These are phyloP conservation scores for Mesorhabditis spiculigera DNA, from an alignment of 2,888 invertebrate species.

Conservation along the genomic window DNA sequence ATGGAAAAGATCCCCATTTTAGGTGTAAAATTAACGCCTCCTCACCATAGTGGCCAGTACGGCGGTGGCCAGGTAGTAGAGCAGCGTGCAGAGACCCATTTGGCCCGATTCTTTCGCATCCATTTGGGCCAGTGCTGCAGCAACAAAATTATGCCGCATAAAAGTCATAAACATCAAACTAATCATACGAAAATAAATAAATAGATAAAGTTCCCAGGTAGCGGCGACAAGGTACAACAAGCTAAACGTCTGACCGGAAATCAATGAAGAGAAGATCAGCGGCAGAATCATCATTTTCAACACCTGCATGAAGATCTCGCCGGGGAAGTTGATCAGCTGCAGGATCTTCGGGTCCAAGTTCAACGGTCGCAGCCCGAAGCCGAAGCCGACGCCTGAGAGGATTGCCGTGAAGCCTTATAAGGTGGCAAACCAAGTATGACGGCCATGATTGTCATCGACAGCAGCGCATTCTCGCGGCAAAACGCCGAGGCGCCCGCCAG, in stretches of 20 bases:
- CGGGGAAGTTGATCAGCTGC: slow-evolving; percentile 78
- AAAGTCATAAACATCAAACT: background rate
- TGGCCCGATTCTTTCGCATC: slow-evolving; percentile 55
- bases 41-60: slow-evolving; percentile 67
- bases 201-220: background rate
- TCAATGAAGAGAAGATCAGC: slow-evolving; percentile 80
- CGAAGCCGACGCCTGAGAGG: slow-evolving; percentile 57
- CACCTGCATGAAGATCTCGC: slow-evolving; percentile 83
- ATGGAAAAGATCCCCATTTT: background rate
- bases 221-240: background rate
- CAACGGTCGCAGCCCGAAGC: slow-evolving; percentile 62
- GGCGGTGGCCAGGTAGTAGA: slow-evolving; percentile 70
- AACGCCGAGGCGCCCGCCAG: slow-evolving; percentile 10
- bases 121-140: slow-evolving; percentile 56
- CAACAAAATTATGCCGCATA: background rate
- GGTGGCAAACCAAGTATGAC: slow-evolving; percentile 31
- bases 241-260: slow-evolving; percentile 65
- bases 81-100: slow-evolving; percentile 69
- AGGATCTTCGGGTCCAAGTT: slow-evolving; percentile 65
- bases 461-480: slow-evolving; percentile 32
- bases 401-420: too few species aligned
- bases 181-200: too few species aligned
- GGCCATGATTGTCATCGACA: slow-evolving; percentile 36
- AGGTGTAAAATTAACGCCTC: background rate
- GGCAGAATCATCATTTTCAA: slow-evolving; percentile 84